Evolutionary conservation across 2,888 invertebrate genomes (phyloP), one percentile per base, ranked within the genome.

Genomic region (Yponomeuta malinellus): DNA sequence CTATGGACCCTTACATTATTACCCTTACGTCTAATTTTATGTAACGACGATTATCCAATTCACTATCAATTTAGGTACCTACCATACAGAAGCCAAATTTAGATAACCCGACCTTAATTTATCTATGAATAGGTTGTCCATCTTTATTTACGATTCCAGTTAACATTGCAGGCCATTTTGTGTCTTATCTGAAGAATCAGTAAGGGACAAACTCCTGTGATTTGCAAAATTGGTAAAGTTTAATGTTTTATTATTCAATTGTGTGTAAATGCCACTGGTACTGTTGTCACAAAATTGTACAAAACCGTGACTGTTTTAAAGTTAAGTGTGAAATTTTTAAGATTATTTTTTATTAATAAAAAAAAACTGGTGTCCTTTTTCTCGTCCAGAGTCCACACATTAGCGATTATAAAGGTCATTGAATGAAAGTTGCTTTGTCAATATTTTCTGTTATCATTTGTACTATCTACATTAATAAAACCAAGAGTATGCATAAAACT

Each of bases 51-150:
- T 65, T 65, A 65, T 65, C 29, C 10, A 65, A 31, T 31, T 33
- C 29, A 10, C 64, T 64, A 33, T 31, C 65, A 23, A 9, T 63
- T 29, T 63, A 29, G 63, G 63, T 29, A 9, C 23, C 64, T 29
- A 9, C 23, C 64, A 29, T n/a, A 64, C 64, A 12, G 64, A 23
- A 65, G 65, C 65, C 29, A 65, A 65, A 65, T 65, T 65, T 65
- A 33, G 65, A 65, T 65, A 65, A 65, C 65, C 65, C 33, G 65
- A 65, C 65, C 65, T 65, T 33, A 31, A 65, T 65, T 65, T 65
- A 65, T 65, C 29, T 65, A 65, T 65, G 65, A 31, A 29, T 10
- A 43, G 33, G 65, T 29, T 65, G 64, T 64, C 64, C 31, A 64
- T 64, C n/a, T 64, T 64, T 29, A 65, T 65, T 65, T 65, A 65